Base-by-base conservation (phyloP, 2,113 vertebrate genomes). In the Myanophis thanlyinensis region DNA sequence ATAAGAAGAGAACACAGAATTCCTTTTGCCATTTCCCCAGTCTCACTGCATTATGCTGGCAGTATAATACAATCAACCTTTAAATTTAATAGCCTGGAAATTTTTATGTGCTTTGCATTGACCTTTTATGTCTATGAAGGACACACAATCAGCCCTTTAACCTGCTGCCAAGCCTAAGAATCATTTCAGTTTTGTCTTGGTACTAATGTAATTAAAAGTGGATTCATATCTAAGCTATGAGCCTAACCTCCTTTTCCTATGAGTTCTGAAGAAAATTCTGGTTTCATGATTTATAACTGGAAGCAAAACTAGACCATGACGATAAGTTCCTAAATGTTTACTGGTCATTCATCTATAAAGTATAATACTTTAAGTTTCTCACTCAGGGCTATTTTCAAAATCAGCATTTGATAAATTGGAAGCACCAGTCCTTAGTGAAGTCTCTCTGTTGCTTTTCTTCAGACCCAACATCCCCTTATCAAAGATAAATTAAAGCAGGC, bases 291-390 rank as follows among this genome's bases (percentile, higher is more conserved):
- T 97, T 97, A 97, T 97, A 96, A 97, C 96, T 96, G 93, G 91
- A 62, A 85, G 89, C 95, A 97, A 97, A 98, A 98, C 96, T 96
- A 97, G 97, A 97, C 95, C 92, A 95, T 97, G 97, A 98, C 96
- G 96, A 98, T 97, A 97, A 97, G 94, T 95, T 96, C 97, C 93
- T 96, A 93, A 97, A 94, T 96, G 93, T 97, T 98, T 97, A 95
- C 95, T 97, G 97, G 98, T 98, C 95, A 96, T 97, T 98, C 98
- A 97, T 97, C 97, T 98, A 97, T 96, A 97, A 95, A 97, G 95
- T 95, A 89, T 95, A 97, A 96, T 96, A 97, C 96, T 97, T 97
- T 97, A 96, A 97, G 97, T 97, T 95, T 97, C 97, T 97, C 94
- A 97, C 96, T 97, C 97, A 96, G 0, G 30, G 96, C 96, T 97